Base-by-base conservation (phyloP, 2,113 vertebrate species). In the Paraplagusia blochii region DNA sequence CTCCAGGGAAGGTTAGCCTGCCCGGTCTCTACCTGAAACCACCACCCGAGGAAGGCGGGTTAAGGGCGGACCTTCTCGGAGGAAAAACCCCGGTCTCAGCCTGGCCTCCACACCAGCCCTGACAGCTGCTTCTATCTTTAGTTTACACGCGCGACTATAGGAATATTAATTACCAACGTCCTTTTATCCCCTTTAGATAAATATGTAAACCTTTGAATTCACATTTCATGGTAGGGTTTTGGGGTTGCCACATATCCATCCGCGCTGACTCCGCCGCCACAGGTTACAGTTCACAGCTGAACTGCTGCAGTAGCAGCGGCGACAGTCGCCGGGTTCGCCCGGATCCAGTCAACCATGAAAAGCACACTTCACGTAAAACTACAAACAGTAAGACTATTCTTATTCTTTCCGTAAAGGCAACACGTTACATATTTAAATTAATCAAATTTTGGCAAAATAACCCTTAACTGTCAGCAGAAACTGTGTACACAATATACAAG, bases 31-130 rank as follows among this genome's bases (percentile, higher is more conserved):
- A 84, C 77, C 76, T 81, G 80, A 80, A 76, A 76, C 76, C 81
- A 2, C 2, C 22, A 29, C 22, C 22, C 22, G 22, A 29, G 22
- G 22, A 29, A 29, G 22, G 6, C 22, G 63, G 48, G 48, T 55
- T 57, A 40, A 75, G 12, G 73, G 61, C 76, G 61, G 62, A 61
- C 54, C 67, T 36, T 1, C 13, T 10, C 54, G 17, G 65, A 89
- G 86, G 88, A 89, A 87, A 88, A 64, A 84, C 86, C 88, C 79
- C 44, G 86, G 86, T 83, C 50, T 58, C 53, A 36, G 43, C 36
- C 52, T 72, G 87, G 85, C 85, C 85, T 89, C 64, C 33, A 6
- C 33, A 54, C 50, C 61, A 61, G 66, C 53, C 34, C 17, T 40
- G 38, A 12, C 12, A 43, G 14, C 14, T 43, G 14, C 8, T n/a